Evolutionary conservation across 2,113 vertebrate species (phyloP), one percentile per base, ranked within the genome.

Genomic region (Chionis minor): DNA sequence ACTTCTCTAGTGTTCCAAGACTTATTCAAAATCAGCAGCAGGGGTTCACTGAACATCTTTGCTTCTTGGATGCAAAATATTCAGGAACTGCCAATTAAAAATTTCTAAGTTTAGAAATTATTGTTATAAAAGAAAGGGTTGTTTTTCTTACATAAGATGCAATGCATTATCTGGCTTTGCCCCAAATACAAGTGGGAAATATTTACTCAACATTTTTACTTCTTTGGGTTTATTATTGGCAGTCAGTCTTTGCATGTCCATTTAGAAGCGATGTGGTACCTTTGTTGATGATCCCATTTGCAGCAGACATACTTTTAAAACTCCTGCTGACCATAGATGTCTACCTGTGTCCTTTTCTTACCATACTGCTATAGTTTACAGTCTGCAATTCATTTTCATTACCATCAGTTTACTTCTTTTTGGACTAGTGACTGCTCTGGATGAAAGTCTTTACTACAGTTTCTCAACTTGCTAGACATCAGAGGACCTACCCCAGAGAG

Each of bases 21-120:
- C 84, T 75, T 96, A 65, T 61, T 93, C 81, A 94, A 90, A 96
- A 82, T 90, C 87, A 94, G 54, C 91, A 96, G 78, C 89, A 89
- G 91, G 70, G 52, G 91, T 84, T 92, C 59, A 51, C 35, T 23
- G 56, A 95, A 90, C 83, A 92, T 77, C 84, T 96, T 80, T 91
- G 87, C 27, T 33, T 92, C 74, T 96, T 96, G 94, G 93, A 95
- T 79, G 63, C 40, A 90, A 95, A 82, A 92, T 77, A 93, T 88
- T 61, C 70, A 62, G 78, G 54, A 95, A 80, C 70, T 86, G 92
- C 87, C 84, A 94, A 91, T 97, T 96, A 94, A 91, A 80, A 85
- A 42, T 26, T 35, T 91, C 94, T 72, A 96, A 91, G 62, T 91
- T 96, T 93, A 95, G 93, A 90, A 96, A 66, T 65, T 69, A 91